A percentile compares a stretch with the other conserved stretches of the same genome.
Evolutionary conservation across 2,113 vertebrate genomes (phyloP).

Genomic region (Eira barbara): DNA sequence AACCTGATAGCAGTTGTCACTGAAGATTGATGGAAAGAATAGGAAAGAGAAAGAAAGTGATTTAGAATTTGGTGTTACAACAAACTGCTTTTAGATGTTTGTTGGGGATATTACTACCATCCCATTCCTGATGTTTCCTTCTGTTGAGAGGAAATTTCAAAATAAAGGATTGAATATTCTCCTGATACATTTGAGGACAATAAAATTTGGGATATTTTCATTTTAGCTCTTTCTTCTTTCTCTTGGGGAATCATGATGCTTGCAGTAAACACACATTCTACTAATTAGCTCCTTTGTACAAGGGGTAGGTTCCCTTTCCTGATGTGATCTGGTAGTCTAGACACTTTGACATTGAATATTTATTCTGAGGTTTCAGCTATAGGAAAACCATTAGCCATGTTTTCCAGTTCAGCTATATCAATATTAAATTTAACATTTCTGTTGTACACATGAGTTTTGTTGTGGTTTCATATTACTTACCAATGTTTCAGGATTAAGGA

Average conservation of each 20-base stretch:
- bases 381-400: not conserved
- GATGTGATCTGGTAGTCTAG: not conserved
- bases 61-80: not conserved
- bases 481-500: not conserved
- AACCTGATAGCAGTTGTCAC: not conserved
- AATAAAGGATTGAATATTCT: not conserved
- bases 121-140: not conserved
- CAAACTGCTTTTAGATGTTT: not conserved
- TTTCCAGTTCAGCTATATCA: not conserved
- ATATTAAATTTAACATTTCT: not conserved
- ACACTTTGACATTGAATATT: not conserved
- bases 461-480: not conserved
- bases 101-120: accelerated
- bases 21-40: not conserved
- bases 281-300: not conserved
- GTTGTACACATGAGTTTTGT: not conserved
- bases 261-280: not conserved
- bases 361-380: not conserved
- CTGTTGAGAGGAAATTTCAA: not conserved
- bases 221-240: not conserved
- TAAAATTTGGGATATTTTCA: not conserved
- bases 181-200: accelerated
- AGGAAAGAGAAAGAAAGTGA: not conserved
- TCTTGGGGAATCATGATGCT: not conserved
- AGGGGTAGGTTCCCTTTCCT: not conserved